phyloP scores from a whole-genome alignment of 2,797 vertebrate species.

The Myotis vivesi region DNA sequence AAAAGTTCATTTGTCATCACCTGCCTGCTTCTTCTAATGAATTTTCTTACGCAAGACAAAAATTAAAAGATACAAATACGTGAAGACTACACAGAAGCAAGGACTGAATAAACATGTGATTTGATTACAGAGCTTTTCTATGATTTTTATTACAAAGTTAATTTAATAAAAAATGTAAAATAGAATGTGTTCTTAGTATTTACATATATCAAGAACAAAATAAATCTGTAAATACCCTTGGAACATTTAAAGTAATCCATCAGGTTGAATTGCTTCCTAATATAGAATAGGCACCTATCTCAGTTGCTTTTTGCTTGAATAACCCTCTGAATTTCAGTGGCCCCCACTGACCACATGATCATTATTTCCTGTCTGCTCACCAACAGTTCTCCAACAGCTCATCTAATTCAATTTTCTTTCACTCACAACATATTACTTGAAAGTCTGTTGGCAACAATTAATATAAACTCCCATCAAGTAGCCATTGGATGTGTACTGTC shows the following conservation, averaged over 20 bases:
- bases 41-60: slow-evolving; percentile 19
- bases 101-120: slow-evolving; percentile 8
- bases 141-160: slow-evolving; percentile 17
- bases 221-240: background rate
- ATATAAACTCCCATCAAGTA: background rate
- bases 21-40: slow-evolving; percentile 40
- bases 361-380: background rate
- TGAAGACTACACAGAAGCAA: background rate
- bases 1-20: slow-evolving; percentile 2
- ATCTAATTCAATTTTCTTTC: background rate
- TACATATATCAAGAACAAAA: background rate
- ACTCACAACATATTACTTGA: background rate
- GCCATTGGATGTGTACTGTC: background rate
- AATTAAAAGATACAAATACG: background rate
- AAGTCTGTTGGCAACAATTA: background rate
- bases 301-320: background rate
- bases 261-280: background rate
- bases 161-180: slow-evolving; percentile 49
- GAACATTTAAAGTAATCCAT: background rate
- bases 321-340: background rate
- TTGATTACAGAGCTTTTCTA: background rate
- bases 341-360: background rate
- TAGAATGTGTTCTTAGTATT: slow-evolving; percentile 1
- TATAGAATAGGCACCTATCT: background rate
- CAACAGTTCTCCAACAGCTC: background rate